These are phyloP conservation scores for Lethenteron camtschaticum DNA, from an alignment of 2,113 vertebrate species.

Conservation along the genomic window DNA sequence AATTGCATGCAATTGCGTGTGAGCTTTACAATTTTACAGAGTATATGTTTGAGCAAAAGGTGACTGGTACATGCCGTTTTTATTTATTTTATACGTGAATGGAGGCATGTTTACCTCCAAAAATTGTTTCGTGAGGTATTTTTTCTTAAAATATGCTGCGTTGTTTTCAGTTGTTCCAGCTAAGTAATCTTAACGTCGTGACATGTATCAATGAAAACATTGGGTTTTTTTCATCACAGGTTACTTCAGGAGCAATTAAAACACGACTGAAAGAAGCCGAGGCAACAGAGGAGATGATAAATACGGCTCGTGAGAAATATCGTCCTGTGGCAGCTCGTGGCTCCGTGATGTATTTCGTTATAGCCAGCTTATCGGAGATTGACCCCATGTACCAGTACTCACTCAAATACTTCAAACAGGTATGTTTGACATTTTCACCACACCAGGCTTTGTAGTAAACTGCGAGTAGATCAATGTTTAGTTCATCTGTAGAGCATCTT, in stretches of 20 bases:
- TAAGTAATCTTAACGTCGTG: too few relatives aligned
- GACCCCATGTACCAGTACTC: constrained; percentile 52
- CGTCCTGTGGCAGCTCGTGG: constrained; percentile 29
- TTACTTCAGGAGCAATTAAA: constrained; percentile 37
- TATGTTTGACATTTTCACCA: constrained; percentile 11
- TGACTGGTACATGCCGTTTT: too few relatives aligned
- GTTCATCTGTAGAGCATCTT: neutral
- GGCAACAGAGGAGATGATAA: constrained; percentile 35
- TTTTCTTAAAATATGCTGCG: too few relatives aligned
- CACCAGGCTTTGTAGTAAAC: too few relatives aligned
- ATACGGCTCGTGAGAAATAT: constrained; percentile 29
- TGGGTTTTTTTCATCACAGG: constrained; percentile 13
- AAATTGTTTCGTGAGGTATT: too few relatives aligned
- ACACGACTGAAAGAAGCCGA: constrained; percentile 31
- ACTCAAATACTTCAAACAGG: constrained; percentile 57
- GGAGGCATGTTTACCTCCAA: too few relatives aligned
- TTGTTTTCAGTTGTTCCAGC: too few relatives aligned
- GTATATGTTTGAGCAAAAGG: too few relatives aligned
- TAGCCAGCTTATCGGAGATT: constrained; percentile 40
- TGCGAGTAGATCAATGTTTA: too few relatives aligned
- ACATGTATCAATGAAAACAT: neutral
- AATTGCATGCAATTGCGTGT: too few relatives aligned
- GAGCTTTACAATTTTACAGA: too few relatives aligned
- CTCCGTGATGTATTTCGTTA: constrained; percentile 38
- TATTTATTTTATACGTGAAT: too few relatives aligned